phyloP scores from a whole-genome alignment of 2,113 vertebrate species.

The Limnothrissa miodon region DNA sequence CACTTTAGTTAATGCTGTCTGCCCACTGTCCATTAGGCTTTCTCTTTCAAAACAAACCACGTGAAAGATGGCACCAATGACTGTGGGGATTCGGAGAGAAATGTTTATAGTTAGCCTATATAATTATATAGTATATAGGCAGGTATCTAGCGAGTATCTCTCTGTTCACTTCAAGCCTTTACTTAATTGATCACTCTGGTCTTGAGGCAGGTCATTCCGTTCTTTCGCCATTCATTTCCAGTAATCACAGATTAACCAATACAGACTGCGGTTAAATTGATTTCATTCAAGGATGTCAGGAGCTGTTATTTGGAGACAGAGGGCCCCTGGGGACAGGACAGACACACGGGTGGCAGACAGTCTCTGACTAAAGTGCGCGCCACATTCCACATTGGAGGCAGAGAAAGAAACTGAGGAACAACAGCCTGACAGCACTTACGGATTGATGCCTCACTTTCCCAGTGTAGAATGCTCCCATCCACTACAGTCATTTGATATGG shows the following conservation, averaged over 20 bases:
- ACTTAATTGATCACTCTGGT: conserved; percentile 39
- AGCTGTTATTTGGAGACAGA: conserved; percentile 35
- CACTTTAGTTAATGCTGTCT: not conserved
- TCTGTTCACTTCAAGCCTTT: not conserved
- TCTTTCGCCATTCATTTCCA: conserved; percentile 66
- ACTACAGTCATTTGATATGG: not conserved
- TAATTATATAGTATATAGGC: not conserved
- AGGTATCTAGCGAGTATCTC: not conserved
- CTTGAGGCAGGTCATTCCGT: conserved; percentile 51
- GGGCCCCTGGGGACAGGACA: conserved; percentile 45
- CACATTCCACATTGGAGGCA: not conserved
- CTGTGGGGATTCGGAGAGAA: not conserved
- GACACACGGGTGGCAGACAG: conserved; percentile 27
- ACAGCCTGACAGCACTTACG: not conserved
- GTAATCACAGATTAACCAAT: conserved; percentile 67
- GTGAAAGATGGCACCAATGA: not conserved
- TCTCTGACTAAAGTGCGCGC: not conserved
- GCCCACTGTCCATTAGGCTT: not conserved
- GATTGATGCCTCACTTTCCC: not conserved
- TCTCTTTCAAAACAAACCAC: not conserved
- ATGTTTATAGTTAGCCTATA: not conserved
- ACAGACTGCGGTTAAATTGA: conserved; percentile 66
- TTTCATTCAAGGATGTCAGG: conserved; percentile 56
- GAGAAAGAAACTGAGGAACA: not conserved
- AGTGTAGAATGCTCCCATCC: not conserved